Evolutionary conservation across 2,113 vertebrate genomes (phyloP).

Genomic region (Crotalus tigris): DNA sequence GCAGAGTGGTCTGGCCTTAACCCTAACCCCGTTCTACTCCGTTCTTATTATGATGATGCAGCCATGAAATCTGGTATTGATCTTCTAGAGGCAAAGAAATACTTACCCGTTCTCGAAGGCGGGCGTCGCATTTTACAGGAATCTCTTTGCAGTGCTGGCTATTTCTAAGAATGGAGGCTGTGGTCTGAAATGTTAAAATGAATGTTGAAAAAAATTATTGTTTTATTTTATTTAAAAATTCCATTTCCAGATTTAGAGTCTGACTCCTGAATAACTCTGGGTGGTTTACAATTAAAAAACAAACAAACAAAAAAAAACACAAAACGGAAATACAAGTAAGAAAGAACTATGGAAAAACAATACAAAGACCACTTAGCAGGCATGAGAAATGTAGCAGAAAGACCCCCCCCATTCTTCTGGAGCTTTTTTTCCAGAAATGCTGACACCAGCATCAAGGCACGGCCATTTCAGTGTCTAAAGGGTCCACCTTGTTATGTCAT

Average conservation of each 20-base stretch:
- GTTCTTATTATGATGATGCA: neutral
- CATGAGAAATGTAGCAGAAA: no score
- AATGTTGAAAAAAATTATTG: neutral
- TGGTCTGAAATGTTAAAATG: constrained; percentile 75
- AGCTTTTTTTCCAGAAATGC: no score
- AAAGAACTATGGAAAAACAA: no score
- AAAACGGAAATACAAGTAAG: no score
- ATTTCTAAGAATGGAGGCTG: constrained; percentile 80
- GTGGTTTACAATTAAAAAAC: neutral
- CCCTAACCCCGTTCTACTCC: neutral
- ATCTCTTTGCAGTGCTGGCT: constrained; percentile 76
- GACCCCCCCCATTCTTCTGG: no score
- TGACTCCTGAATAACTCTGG: neutral
- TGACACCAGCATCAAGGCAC: no score
- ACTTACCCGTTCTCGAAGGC: constrained; percentile 90
- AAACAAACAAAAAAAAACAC: no score
- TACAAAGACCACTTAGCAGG: no score
- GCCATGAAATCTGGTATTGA: neutral
- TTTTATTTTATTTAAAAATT: neutral
- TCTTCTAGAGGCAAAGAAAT: neutral
- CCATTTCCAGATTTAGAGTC: neutral
- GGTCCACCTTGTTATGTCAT: no score
- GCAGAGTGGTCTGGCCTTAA: neutral
- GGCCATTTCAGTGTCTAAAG: no score
- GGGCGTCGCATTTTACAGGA: constrained; percentile 78